A percentile compares a stretch with the other conserved stretches of the same genome.
These are phyloP conservation scores for Xenops minutus DNA, from an alignment of 2,797 vertebrate genomes.

Conservation along the genomic window DNA sequence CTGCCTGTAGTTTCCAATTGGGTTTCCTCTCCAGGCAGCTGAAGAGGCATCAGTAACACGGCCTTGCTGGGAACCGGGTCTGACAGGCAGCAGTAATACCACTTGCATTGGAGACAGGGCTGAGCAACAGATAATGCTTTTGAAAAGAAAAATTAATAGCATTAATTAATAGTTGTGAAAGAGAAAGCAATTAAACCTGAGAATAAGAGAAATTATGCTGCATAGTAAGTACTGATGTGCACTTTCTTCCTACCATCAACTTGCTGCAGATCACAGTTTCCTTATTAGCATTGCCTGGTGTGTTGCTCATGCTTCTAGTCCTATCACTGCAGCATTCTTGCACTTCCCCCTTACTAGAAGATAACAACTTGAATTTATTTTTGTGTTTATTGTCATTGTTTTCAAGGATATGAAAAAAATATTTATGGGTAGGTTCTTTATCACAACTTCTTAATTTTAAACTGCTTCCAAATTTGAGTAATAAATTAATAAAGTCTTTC, in stretches of 20 bases:
- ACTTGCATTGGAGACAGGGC: neutral
- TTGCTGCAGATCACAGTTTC: neutral
- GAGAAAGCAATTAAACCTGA: neutral
- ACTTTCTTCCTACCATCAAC: neutral
- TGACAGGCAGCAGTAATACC: neutral
- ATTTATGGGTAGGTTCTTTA: conserved; percentile 14
- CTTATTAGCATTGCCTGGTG: neutral
- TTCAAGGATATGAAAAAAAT: conserved; percentile 2
- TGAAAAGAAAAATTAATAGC: neutral
- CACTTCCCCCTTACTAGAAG: neutral
- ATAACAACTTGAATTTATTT: neutral
- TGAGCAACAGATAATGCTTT: neutral
- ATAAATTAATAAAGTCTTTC: neutral
- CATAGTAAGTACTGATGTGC: neutral
- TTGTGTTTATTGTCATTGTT: neutral
- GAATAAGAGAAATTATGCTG: neutral
- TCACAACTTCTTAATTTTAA: neutral
- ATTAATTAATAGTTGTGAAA: neutral
- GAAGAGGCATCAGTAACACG: neutral
- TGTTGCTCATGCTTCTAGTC: neutral
- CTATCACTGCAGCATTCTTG: neutral
- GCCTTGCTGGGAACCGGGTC: neutral
- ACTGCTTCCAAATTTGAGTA: conserved; percentile 6
- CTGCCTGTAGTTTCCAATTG: neutral
- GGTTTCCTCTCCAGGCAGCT: neutral